A percentile compares a stretch with the other conserved stretches of the same genome.
Evolutionary conservation across 1,140 invertebrate species (phyloP).

Genomic region (Drosophila prosaltans): DNA sequence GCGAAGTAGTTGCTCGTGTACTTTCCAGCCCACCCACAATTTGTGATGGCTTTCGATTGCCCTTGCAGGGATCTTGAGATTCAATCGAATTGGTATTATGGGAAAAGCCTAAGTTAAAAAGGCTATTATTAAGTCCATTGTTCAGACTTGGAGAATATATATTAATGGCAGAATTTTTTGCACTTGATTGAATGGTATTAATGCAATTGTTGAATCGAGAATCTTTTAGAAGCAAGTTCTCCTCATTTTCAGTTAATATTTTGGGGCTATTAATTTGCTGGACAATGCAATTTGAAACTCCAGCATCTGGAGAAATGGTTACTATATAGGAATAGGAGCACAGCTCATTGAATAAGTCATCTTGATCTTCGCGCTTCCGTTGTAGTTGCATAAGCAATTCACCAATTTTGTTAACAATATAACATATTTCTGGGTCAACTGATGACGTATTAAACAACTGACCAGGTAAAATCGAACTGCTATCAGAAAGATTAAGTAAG

Average conservation of each 20-base stretch:
- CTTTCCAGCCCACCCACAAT: too few species aligned
- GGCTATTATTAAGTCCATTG: neutral
- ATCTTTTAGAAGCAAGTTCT: too few species aligned
- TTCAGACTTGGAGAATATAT: neutral
- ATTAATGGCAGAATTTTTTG: neutral
- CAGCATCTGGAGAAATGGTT: constrained; percentile 20
- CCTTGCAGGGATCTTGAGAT: too few species aligned
- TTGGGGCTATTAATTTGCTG: neutral
- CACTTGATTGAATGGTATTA: neutral
- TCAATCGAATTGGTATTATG: too few species aligned
- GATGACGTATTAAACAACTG: neutral
- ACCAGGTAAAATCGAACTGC: neutral
- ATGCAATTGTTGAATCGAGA: neutral
- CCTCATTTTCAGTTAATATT: neutral
- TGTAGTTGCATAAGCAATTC: constrained; percentile 37
- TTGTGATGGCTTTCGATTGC: too few species aligned
- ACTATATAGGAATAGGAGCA: constrained; percentile 36
- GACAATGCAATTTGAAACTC: constrained; percentile 21
- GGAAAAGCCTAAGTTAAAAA: too few species aligned
- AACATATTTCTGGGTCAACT: neutral
- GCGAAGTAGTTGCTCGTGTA: too few species aligned
- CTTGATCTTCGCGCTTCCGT: neutral
- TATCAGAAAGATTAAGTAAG: neutral
- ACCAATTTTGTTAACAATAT: constrained; percentile 37
- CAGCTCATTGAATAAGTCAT: neutral